phyloP scores from a whole-genome alignment of 1,140 invertebrate species.

The Lasioglossum baleicum region DNA sequence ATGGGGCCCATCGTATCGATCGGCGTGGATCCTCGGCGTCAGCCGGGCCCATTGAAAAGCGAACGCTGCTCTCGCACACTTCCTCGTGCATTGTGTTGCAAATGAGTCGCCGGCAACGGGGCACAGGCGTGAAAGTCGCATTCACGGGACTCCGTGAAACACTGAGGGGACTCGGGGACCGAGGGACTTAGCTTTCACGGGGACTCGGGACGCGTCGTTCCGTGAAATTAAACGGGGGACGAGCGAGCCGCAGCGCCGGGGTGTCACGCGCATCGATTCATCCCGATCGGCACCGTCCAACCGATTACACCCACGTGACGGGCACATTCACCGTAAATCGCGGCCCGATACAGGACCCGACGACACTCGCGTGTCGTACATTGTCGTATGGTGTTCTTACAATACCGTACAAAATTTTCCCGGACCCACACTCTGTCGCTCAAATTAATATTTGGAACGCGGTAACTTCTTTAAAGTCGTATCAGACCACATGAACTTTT shows the following conservation, averaged over 20 bases:
- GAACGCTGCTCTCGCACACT: conserved; percentile 18
- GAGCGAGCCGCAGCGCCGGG: too few species aligned
- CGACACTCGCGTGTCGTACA: conserved; percentile 19
- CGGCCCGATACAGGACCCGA: background rate
- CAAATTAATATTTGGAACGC: too few species aligned
- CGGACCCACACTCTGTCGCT: too few species aligned
- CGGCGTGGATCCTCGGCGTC: background rate
- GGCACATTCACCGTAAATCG: conserved; percentile 36
- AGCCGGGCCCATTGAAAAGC: conserved; percentile 21
- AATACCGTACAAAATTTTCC: too few species aligned
- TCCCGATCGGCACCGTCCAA: too few species aligned
- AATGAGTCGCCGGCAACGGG: conserved; percentile 21
- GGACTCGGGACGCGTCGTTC: too few species aligned
- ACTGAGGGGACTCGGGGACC: background rate
- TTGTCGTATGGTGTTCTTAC: too few species aligned
- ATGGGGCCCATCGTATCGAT: background rate
- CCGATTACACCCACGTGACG: background rate
- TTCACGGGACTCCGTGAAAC: background rate
- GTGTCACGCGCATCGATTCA: too few species aligned
- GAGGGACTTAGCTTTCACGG: background rate
- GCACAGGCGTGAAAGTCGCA: conserved; percentile 21
- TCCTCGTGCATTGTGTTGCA: conserved; percentile 45
- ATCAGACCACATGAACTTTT: too few species aligned
- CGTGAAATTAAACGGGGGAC: too few species aligned
- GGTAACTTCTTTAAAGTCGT: too few species aligned